Base-by-base conservation (phyloP, 1,140 invertebrate genomes). In the Leguminivora glycinivorella region DNA sequence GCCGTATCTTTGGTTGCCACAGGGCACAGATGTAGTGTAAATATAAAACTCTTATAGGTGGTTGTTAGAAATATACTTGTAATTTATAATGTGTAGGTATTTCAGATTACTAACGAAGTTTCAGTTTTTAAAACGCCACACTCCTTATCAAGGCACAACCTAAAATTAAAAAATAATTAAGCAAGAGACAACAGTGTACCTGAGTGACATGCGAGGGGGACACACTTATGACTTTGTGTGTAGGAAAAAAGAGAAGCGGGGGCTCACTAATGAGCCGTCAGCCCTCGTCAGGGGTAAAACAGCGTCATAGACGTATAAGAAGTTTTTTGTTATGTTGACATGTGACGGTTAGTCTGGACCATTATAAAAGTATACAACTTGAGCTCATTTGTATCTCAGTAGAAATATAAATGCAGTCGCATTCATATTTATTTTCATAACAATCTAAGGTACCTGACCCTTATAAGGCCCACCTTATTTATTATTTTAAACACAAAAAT, bases 281-380 rank as follows among this genome's bases (percentile, higher is more conserved):
- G 47, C 47, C 47, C 47, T 52, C 47, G 47, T 52, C 47, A 52
- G 47, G 47, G 47, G 19, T 52, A 52, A 52, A 52, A 52, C 47
- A 52, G 47, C 47, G 47, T 52, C 47, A 52, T 52, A 52, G 47
- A 10, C 47, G 47, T 22, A 10, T 52, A 22, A 52, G 47, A 52
- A 52, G 47, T 52, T 52, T 52, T 52, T 22, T 43, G n/a, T 43
- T 52, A 22, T 52, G 47, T 52, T 52, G 47, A 52, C 47, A 52
- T 52, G 47, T 52, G 19, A 52, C 1, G 47, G 17, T 52, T 22
- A 52, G 6, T 10, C 7, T 52, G 47, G 22, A 22, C 47, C 47
- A 52, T 52, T 52, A 52, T 52, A 52, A 52, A 52, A 52, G 47
- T 52, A 52, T n/a, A 43, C 47, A 34, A n/a, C n/a, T 10, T 40